These are phyloP conservation scores for Maniola jurtina DNA, from an alignment of 1,140 invertebrate species.

Conservation along the genomic window DNA sequence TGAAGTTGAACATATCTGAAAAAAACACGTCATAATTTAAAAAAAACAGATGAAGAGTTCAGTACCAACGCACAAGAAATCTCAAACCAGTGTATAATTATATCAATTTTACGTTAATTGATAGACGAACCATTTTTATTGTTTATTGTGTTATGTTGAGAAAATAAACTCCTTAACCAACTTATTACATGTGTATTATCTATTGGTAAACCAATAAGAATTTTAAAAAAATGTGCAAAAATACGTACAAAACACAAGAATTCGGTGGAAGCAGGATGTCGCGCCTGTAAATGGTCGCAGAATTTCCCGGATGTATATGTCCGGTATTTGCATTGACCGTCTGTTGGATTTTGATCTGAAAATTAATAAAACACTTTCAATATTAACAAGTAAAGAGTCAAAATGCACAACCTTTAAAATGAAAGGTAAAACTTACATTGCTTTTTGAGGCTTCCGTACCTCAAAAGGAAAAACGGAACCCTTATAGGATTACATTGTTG, in stretches of 20 bases:
- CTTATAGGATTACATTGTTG: too few species aligned
- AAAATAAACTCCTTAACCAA: too few species aligned
- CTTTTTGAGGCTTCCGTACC: too few species aligned
- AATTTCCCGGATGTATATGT: slow-evolving; percentile 57
- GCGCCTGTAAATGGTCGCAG: slow-evolving; percentile 46
- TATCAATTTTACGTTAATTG: too few species aligned
- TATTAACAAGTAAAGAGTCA: not conserved
- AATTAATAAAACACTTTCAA: slow-evolving; percentile 24
- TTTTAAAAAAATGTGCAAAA: not conserved
- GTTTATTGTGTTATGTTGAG: too few species aligned
- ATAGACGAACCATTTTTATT: too few species aligned
- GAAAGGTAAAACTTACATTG: too few species aligned
- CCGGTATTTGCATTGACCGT: slow-evolving; percentile 45
- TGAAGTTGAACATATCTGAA: slow-evolving; percentile 40
- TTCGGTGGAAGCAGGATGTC: slow-evolving; percentile 31
- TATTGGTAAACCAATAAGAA: too few species aligned
- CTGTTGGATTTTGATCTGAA: slow-evolving; percentile 30
- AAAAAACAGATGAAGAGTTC: not conserved
- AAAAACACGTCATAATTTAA: not conserved
- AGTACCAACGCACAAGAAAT: not conserved
- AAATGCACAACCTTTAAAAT: too few species aligned
- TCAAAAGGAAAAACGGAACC: too few species aligned
- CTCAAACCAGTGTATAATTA: too few species aligned
- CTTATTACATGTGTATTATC: too few species aligned
- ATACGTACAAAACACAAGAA: slow-evolving; percentile 55